Percentiles rank a stretch among this genome's conserved stretches.
Evolutionary conservation across 2,113 vertebrate genomes (phyloP).

Genomic region (Orthonyx spaldingii): DNA sequence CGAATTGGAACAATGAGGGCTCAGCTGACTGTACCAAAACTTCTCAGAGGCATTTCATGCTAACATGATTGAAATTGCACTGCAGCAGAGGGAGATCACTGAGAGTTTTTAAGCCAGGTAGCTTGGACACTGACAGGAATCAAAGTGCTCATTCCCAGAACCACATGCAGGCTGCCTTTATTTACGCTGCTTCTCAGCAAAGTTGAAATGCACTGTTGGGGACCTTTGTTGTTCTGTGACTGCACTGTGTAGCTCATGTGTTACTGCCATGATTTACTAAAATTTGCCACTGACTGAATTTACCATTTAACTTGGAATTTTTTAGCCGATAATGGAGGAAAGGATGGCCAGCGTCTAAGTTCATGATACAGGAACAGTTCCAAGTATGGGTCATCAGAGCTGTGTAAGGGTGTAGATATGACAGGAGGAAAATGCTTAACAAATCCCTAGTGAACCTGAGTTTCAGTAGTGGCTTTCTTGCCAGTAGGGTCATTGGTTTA

Average conservation of each 20-base stretch:
- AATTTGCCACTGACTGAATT: neutral
- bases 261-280: neutral
- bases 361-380: neutral
- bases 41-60: neutral
- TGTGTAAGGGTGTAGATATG: neutral
- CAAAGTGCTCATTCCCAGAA: neutral
- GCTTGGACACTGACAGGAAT: neutral
- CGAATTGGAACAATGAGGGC: conserved; percentile 79
- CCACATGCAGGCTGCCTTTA: neutral
- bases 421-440: neutral
- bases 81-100: neutral
- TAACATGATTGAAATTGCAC: neutral
- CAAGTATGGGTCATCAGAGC: neutral
- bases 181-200: neutral
- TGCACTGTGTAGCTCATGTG: neutral
- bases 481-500: conserved; percentile 12
- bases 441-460: neutral
- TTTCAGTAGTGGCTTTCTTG: conserved; percentile 31
- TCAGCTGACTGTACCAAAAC: neutral
- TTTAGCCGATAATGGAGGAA: neutral
- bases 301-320: neutral
- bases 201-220: neutral
- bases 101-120: neutral
- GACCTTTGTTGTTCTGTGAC: neutral
- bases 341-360: neutral